A percentile compares a stretch with the other conserved stretches of the same genome.
phyloP scores from a whole-genome alignment of 2,888 invertebrate species.

The Escarpia spicata region DNA sequence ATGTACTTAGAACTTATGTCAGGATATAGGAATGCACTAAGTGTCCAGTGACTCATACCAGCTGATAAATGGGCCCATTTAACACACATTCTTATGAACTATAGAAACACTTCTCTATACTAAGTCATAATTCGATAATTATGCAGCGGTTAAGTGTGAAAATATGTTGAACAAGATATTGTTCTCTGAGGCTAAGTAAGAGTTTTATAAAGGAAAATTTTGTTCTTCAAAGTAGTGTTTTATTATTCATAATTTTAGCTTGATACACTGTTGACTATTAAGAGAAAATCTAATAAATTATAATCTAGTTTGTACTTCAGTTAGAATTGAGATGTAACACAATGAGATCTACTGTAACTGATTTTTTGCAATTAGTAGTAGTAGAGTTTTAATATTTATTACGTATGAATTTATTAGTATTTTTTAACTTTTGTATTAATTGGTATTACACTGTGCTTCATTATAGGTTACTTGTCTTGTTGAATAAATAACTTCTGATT shows the following conservation, averaged over 20 bases:
- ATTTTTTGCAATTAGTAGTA: too few relatives aligned
- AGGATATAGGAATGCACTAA: too few relatives aligned
- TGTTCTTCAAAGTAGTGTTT: background rate
- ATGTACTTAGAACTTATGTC: too few relatives aligned
- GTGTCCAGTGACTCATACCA: too few relatives aligned
- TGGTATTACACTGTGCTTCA: background rate
- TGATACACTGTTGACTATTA: background rate
- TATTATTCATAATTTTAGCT: background rate
- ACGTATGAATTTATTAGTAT: background rate
- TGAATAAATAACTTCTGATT: background rate
- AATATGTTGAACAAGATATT: background rate
- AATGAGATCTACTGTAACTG: too few relatives aligned
- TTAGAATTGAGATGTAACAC: background rate
- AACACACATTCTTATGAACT: too few relatives aligned
- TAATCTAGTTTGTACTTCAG: background rate
- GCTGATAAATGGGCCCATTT: too few relatives aligned
- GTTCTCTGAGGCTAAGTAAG: background rate
- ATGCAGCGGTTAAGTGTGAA: background rate
- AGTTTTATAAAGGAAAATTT: background rate
- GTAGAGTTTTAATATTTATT: too few relatives aligned
- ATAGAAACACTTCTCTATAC: too few relatives aligned
- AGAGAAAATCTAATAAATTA: background rate
- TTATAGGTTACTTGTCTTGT: background rate
- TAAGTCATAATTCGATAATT: background rate
- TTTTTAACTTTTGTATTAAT: background rate